Evolutionary conservation across 30 jellyfish, hydroid and myxozoan genomes (phyloP).

Genomic region (Aurelia aurita complex sp. Pacific): DNA sequence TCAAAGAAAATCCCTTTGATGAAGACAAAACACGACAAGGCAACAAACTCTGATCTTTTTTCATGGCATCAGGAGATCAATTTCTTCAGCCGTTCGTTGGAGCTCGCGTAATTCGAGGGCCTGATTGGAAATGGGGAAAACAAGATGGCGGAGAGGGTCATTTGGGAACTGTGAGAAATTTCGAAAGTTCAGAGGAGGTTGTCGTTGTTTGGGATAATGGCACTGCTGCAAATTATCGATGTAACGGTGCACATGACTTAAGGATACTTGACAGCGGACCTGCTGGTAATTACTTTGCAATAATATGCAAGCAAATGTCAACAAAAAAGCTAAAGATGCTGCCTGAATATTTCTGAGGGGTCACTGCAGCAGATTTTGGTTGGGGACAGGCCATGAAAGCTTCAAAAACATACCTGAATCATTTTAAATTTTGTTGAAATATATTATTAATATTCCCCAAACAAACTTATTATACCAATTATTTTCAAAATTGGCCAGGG

Average conservation of each 20-base stretch:
- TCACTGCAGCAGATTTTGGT: too few species aligned
- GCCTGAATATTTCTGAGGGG: too few species aligned
- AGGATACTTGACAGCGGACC: conserved; percentile 87
- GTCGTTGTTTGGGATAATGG: conserved; percentile 98
- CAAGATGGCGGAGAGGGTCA: conserved; percentile 99
- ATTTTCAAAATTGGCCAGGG: too few species aligned
- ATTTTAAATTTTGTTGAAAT: too few species aligned
- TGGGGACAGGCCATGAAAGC: too few species aligned
- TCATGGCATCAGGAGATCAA: conserved; percentile 20
- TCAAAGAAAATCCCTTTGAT: too few species aligned
- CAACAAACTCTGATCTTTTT: too few species aligned
- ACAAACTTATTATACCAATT: too few species aligned
- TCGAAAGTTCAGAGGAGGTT: conserved; percentile 94
- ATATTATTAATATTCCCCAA: too few species aligned
- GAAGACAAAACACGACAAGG: too few species aligned
- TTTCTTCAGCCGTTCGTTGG: conserved; percentile 66
- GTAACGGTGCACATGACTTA: conserved; percentile 75
- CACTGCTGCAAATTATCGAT: conserved; percentile 95
- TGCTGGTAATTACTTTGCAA: conserved; percentile 51
- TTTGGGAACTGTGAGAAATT: conserved; percentile 88
- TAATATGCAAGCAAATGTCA: neutral
- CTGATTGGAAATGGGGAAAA: conserved; percentile 98
- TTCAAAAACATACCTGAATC: too few species aligned
- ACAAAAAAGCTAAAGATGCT: too few species aligned
- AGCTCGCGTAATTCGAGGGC: conserved; percentile 87